Base-by-base conservation (phyloP, 1,140 invertebrate genomes). In the Melanaphis sacchari region DNA sequence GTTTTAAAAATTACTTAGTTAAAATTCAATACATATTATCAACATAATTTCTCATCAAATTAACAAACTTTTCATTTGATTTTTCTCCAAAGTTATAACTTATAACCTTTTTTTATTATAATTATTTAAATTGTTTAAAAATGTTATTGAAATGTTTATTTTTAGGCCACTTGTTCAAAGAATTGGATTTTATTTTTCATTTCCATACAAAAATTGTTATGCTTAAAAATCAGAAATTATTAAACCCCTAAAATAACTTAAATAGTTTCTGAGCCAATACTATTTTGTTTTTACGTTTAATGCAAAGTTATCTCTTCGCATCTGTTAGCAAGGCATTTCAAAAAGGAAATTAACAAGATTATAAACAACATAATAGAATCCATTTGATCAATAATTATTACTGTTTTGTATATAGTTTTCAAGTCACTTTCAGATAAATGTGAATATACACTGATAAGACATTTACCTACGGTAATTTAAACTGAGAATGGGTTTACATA, bases 301-400 rank as follows among this genome's bases (percentile, higher is more conserved):
- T 89, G 87, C 8, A 38, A 89, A 49, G 46, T 89, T 89, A 89
- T 89, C 46, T 89, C 87, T 52, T 89, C 38, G 38, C 4, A 89
- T 89, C 87, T 52, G n/a, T 49, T 26, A 40, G 36, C 9, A 36
- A 36, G 5, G 46, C 7, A 22, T 89, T 87, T 82, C 9, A 36
- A 88, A 88, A 89, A 54, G 87, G 87, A 89, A 89, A 89, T 89
- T 89, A 89, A 89, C 87, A 89, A 89, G 46, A 89, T 89, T 89
- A 88, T 26, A 89, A 52, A 22, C 0, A 8, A 36, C 36, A 52
- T 89, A 36, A 36, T 24, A 36, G 11, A 9, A 49, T 49, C 21
- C 18, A 54, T 54, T 49, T 18, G 9, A 36, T 46, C 43, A 88
- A 87, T 88, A n/a, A 88, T 88, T 49, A 52, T 40, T 49, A 26